These are phyloP conservation scores for Oxyruncus cristatus DNA, from an alignment of 2,113 vertebrate genomes.

Conservation along the genomic window DNA sequence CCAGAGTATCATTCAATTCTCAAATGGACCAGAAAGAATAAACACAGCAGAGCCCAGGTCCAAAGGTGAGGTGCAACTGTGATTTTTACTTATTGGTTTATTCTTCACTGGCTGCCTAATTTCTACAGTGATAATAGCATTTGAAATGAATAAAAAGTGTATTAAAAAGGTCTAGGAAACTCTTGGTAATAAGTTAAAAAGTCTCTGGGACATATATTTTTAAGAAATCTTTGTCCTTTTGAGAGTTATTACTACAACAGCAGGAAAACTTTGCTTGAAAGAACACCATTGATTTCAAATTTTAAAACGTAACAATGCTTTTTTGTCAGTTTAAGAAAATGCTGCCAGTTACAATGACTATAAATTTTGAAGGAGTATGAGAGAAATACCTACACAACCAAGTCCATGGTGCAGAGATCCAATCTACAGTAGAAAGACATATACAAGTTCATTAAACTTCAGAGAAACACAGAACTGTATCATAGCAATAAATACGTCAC, in stretches of 20 bases:
- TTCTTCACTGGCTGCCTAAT: neutral
- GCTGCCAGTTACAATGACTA: neutral
- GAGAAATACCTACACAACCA: constrained; percentile 90
- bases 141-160: neutral
- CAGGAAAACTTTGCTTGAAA: neutral
- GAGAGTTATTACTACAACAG: neutral
- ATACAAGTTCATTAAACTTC: constrained; percentile 66
- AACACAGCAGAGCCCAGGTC: neutral
- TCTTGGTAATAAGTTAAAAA: neutral
- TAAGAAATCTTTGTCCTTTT: neutral
- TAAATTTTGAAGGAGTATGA: neutral
- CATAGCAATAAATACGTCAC: constrained; percentile 48
- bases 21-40: neutral
- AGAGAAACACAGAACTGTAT: constrained; percentile 55
- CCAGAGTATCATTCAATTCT: neutral
- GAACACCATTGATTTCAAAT: neutral
- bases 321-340: neutral
- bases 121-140: neutral
- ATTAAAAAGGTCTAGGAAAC: neutral
- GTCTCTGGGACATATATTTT: neutral
- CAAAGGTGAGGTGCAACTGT: neutral
- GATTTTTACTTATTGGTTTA: neutral
- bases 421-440: constrained; percentile 81
- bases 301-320: neutral
- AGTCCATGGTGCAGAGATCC: constrained; percentile 96